These are phyloP conservation scores for Cyanocitta stelleri DNA, from an alignment of 2,113 vertebrate genomes.

Conservation along the genomic window DNA sequence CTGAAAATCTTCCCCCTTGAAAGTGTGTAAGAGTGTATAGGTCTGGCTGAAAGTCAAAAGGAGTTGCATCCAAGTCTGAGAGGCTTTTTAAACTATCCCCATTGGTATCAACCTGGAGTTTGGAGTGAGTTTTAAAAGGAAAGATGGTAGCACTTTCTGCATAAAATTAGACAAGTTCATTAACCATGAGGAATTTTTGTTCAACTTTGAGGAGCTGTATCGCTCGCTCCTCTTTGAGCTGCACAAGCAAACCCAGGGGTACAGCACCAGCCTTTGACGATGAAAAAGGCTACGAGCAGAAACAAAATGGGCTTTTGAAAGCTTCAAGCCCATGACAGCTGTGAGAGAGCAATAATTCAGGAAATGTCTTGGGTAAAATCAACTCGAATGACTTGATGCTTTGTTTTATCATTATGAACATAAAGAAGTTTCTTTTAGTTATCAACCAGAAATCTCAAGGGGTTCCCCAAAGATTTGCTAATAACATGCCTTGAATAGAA, in stretches of 20 bases:
- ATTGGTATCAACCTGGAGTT: slow-evolving; percentile 23
- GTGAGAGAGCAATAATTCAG: slow-evolving; percentile 60
- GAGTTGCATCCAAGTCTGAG: neutral
- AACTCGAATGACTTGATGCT: slow-evolving; percentile 46
- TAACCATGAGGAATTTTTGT: slow-evolving; percentile 38
- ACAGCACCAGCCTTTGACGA: slow-evolving; percentile 9
- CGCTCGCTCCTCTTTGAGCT: slow-evolving; percentile 36
- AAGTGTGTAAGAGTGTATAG: neutral
- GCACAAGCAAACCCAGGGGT: slow-evolving; percentile 56
- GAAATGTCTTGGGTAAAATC: slow-evolving; percentile 67
- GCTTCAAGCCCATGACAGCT: slow-evolving; percentile 63
- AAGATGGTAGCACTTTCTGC: slow-evolving; percentile 36
- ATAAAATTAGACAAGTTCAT: slow-evolving; percentile 70
- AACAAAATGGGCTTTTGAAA: slow-evolving; percentile 68
- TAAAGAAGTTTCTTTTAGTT: slow-evolving; percentile 72
- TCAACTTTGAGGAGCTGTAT: slow-evolving; percentile 48
- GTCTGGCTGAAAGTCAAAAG: slow-evolving; percentile 50
- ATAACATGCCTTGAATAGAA: slow-evolving; percentile 58
- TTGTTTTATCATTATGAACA: slow-evolving; percentile 71
- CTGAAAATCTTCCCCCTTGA: neutral
- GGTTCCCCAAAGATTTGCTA: slow-evolving; percentile 37
- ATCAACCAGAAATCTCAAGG: slow-evolving; percentile 63
- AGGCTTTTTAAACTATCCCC: slow-evolving; percentile 17
- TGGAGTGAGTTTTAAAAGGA: slow-evolving; percentile 30
- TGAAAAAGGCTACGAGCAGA: slow-evolving; percentile 36